Evolutionary conservation across 2,888 invertebrate species (phyloP).

Genomic region (Lysandra coridon): DNA sequence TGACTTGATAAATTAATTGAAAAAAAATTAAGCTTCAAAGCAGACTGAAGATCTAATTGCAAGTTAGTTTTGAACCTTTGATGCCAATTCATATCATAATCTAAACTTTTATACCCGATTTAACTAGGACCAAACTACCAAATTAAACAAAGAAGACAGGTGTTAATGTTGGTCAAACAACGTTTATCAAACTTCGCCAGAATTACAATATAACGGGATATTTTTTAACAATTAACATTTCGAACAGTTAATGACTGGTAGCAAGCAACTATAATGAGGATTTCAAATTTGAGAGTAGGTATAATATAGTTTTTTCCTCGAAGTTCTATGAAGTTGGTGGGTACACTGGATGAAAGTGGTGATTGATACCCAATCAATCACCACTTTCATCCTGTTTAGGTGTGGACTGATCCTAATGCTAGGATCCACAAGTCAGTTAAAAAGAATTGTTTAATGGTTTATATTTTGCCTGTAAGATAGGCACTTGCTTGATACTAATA

Average conservation of each 20-base stretch:
- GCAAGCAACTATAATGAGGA: not conserved
- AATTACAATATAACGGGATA: constrained; percentile 10
- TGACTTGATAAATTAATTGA: too few species aligned
- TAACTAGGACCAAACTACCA: not conserved
- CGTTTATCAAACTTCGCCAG: not conserved
- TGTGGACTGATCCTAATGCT: too few species aligned
- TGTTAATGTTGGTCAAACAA: not conserved
- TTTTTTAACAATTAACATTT: constrained; percentile 1
- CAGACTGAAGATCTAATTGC: not conserved
- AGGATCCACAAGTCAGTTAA: too few species aligned
- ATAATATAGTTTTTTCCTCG: not conserved
- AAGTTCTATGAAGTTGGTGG: not conserved
- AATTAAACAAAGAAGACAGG: not conserved
- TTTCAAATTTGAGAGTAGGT: not conserved
- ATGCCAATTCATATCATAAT: not conserved
- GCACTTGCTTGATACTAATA: not conserved
- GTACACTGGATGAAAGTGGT: too few species aligned
- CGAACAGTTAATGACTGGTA: constrained; percentile 1
- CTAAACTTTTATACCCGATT: too few species aligned
- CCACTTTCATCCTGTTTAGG: too few species aligned
- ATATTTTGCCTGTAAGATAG: too few species aligned
- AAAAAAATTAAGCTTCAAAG: too few species aligned
- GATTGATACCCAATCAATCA: too few species aligned
- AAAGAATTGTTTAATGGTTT: too few species aligned
- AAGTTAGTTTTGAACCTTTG: not conserved